These are phyloP conservation scores for Macropodus opercularis DNA, from an alignment of 2,797 vertebrate genomes.

Conservation along the genomic window DNA sequence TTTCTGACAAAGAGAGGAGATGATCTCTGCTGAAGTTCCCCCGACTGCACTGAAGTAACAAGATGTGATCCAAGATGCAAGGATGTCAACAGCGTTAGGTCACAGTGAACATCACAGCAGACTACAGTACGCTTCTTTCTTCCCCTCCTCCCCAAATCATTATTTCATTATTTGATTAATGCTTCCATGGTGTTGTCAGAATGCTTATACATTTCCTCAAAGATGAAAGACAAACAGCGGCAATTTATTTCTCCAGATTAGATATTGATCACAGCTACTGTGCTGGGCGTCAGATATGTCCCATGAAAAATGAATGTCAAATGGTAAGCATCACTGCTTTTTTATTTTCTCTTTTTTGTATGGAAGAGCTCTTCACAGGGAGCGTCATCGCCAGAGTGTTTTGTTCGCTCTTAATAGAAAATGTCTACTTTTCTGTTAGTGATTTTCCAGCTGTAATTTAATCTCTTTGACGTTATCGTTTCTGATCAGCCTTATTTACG, in stretches of 20 bases:
- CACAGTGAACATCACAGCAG: constrained; percentile 68
- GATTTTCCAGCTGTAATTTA: constrained; percentile 38
- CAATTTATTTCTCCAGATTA: constrained; percentile 88
- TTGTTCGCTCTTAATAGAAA: constrained; percentile 33
- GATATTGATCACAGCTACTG: constrained; percentile 85
- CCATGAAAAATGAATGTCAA: constrained; percentile 82
- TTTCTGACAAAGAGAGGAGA: constrained; percentile 77
- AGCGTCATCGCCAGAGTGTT: constrained; percentile 1
- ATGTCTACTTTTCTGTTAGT: constrained; percentile 23
- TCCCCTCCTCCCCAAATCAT: constrained; percentile 62
- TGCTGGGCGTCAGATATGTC: constrained; percentile 79
- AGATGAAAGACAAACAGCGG: constrained; percentile 86
- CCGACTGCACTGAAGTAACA: constrained; percentile 68
- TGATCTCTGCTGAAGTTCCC: constrained; percentile 73
- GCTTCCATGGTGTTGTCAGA: constrained; percentile 78
- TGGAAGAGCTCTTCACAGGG: constrained; percentile 4
- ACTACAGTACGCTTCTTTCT: constrained; percentile 40
- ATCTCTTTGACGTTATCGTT: constrained; percentile 47
- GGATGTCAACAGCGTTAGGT: constrained; percentile 73
- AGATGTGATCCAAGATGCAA: constrained; percentile 71
- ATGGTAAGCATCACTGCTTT: constrained; percentile 61
- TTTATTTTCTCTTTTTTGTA: constrained; percentile 26
- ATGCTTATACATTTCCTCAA: constrained; percentile 82
- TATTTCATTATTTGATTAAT: constrained; percentile 85
- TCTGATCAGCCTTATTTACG: constrained; percentile 47